Conservation (phyloP, 1,140 invertebrate species). For the Rhizoglyphus robini region DNA sequence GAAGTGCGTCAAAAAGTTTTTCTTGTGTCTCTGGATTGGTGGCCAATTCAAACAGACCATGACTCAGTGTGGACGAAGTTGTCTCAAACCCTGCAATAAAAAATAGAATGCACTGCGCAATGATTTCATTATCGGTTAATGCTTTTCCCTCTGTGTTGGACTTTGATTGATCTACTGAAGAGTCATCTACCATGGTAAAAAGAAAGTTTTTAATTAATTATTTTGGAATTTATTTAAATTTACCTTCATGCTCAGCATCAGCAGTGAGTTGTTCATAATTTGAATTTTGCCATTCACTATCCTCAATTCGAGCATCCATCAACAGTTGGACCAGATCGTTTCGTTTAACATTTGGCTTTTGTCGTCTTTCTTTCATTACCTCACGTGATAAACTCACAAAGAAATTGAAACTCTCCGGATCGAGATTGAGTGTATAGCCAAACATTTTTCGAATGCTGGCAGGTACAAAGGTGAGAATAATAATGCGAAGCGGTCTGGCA, state of each 20-base stretch:
- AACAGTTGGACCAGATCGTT: too few relatives aligned
- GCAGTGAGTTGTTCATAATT: too few relatives aligned
- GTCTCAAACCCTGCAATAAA: conserved; percentile 53
- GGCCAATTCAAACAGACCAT: conserved; percentile 44
- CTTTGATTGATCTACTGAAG: background rate
- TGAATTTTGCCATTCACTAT: background rate
- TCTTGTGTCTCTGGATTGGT: conserved; percentile 42
- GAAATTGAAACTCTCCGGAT: background rate
- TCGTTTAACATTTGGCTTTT: too few relatives aligned
- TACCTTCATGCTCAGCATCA: too few relatives aligned
- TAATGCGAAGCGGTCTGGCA: background rate
- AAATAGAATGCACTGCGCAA: conserved; percentile 49
- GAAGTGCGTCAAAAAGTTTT: conserved; percentile 41
- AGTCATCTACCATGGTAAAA: background rate
- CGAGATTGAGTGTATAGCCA: background rate
- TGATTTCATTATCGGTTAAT: conserved; percentile 43
- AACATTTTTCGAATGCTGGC: background rate
- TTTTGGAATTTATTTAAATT: too few relatives aligned
- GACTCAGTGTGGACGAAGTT: conserved; percentile 40
- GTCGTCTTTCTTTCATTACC: background rate
- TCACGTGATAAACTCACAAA: background rate
- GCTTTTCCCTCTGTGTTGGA: background rate
- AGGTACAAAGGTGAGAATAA: background rate
- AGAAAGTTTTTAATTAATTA: too few relatives aligned
- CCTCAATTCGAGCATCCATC: background rate